Evolutionary conservation across 2,797 vertebrate genomes (phyloP).

Genomic region (Liparis tanakae): DNA sequence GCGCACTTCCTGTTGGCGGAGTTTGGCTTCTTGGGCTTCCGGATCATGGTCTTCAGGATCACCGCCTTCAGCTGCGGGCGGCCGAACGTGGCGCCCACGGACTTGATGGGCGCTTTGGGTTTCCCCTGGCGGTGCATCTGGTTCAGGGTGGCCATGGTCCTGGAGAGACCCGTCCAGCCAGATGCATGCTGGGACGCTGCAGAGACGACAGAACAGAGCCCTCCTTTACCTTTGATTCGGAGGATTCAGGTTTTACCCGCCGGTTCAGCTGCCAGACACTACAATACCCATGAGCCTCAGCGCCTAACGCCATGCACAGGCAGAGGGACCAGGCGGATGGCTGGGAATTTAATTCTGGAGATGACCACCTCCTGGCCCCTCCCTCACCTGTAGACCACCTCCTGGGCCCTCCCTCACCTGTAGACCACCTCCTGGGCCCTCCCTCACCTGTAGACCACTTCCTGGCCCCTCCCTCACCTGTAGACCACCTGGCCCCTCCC

Average conservation of each 20-base stretch:
- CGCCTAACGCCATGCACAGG: background rate
- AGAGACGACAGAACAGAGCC: background rate
- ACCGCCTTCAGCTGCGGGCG: constrained; percentile 90
- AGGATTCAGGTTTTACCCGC: background rate
- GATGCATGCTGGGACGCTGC: constrained; percentile 65
- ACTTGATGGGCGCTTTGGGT: constrained; percentile 31
- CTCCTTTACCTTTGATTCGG: background rate
- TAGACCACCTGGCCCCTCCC: no score
- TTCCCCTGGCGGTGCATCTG: constrained; percentile 91
- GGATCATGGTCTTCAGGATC: constrained; percentile 89
- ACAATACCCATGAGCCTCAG: constrained; percentile 3
- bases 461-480: no score
- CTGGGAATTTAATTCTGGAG: no score
- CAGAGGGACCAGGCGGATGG: background rate
- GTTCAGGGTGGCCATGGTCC: constrained; percentile 91
- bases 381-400: no score
- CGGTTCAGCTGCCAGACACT: background rate
- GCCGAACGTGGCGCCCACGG: constrained; percentile 77
- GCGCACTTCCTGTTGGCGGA: constrained; percentile 94
- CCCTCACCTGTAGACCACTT: no score
- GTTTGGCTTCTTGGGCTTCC: constrained; percentile 97
- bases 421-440: no score
- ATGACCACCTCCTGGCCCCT: no score
- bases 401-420: no score
- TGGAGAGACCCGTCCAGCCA: constrained; percentile 64